phyloP scores from a whole-genome alignment of 2,888 invertebrate genomes.

The Rutpela maculata region DNA sequence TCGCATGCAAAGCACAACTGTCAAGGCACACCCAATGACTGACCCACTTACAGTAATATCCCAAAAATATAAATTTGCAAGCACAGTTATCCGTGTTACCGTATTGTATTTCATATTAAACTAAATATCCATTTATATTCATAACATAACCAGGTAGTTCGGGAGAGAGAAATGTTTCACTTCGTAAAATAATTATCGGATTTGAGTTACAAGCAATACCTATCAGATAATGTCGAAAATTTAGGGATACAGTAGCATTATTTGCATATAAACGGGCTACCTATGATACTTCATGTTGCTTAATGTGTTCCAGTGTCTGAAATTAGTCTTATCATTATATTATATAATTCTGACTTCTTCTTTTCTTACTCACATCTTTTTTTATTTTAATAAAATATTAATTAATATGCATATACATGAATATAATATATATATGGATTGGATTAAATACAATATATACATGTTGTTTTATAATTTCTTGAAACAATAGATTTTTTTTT shows the following conservation, averaged over 20 bases:
- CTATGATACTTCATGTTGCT: too few relatives aligned
- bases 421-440: too few relatives aligned
- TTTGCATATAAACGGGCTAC: neutral
- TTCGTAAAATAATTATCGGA: neutral
- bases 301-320: too few relatives aligned
- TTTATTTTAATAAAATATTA: too few relatives aligned
- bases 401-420: too few relatives aligned
- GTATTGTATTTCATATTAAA: neutral
- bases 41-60: neutral
- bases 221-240: slow-evolving; percentile 5
- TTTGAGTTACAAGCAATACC: neutral
- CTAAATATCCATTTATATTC: neutral
- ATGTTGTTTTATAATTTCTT: too few relatives aligned
- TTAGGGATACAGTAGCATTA: neutral
- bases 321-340: too few relatives aligned
- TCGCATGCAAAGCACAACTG: too few relatives aligned
- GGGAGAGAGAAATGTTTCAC: neutral
- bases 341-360: too few relatives aligned
- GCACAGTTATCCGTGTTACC: neutral
- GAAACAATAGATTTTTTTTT: too few relatives aligned
- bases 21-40: neutral
- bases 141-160: neutral
- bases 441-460: too few relatives aligned
- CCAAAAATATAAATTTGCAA: neutral
- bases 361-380: too few relatives aligned